phyloP scores from a whole-genome alignment of 2,113 vertebrate genomes.

The Tachysurus vachellii region DNA sequence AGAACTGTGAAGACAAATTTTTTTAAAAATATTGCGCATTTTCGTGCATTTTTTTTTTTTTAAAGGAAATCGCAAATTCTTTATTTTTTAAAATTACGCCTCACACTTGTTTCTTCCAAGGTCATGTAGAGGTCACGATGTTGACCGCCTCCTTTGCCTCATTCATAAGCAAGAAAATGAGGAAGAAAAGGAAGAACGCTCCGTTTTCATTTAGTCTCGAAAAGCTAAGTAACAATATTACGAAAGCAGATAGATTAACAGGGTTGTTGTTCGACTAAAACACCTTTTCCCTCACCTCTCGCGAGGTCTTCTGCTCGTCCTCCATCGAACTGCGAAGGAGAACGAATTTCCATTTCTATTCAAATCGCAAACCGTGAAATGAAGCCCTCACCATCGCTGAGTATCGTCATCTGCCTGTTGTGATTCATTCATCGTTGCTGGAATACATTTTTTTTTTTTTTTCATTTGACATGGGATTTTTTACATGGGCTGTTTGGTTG shows the following conservation, averaged over 20 bases:
- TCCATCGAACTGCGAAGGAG: constrained; percentile 21
- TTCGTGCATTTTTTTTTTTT: no score
- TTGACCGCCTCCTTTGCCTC: not conserved
- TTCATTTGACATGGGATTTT: constrained; percentile 2
- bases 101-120: not conserved
- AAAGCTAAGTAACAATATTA: not conserved
- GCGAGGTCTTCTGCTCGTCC: not conserved
- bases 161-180: not conserved
- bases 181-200: not conserved
- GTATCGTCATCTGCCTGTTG: constrained; percentile 47
- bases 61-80: no score
- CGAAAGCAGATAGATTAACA: not conserved
- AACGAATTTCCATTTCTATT: constrained; percentile 30
- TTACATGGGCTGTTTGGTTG: constrained; percentile 7
- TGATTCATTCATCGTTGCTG: constrained; percentile 6
- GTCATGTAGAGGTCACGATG: not conserved
- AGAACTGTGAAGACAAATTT: no score
- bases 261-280: constrained; percentile 52
- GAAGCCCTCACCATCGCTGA: constrained; percentile 30
- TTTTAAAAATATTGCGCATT: no score
- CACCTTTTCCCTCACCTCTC: constrained; percentile 29
- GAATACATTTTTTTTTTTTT: constrained; percentile 51
- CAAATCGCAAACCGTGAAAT: constrained; percentile 47
- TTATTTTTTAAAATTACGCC: no score
- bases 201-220: not conserved